phyloP scores from a whole-genome alignment of 2,113 vertebrate species.

The Otocyon megalotis region DNA sequence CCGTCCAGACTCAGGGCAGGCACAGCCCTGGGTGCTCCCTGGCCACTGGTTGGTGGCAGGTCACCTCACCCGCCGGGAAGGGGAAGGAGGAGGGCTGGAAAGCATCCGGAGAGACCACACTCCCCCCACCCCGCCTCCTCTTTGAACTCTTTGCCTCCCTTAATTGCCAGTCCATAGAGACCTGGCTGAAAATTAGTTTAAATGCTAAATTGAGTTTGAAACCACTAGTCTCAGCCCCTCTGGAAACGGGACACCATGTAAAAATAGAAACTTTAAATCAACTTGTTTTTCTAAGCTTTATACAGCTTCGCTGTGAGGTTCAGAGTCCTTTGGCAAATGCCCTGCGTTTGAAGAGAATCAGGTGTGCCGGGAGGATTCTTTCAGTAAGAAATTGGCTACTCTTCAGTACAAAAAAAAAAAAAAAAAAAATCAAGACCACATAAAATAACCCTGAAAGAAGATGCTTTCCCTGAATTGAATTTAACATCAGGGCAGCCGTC shows the following conservation, averaged over 20 bases:
- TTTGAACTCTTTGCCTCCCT: slow-evolving; percentile 86
- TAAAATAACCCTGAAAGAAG: slow-evolving; percentile 82
- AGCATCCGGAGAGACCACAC: slow-evolving; percentile 58
- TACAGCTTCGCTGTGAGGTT: slow-evolving; percentile 80
- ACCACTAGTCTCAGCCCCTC: slow-evolving; percentile 84
- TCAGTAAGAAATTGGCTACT: slow-evolving; percentile 80
- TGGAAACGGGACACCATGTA: slow-evolving; percentile 88
- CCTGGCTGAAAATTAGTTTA: slow-evolving; percentile 89
- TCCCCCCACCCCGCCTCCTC: slow-evolving; percentile 68
- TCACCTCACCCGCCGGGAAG: not conserved
- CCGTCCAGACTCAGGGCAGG: slow-evolving; percentile 13
- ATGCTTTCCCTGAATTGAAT: slow-evolving; percentile 72
- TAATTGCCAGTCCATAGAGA: slow-evolving; percentile 87
- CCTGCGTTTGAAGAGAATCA: slow-evolving; percentile 85
- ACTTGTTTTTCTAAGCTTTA: slow-evolving; percentile 86
- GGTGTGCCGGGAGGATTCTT: slow-evolving; percentile 84
- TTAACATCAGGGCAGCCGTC: slow-evolving; percentile 64
- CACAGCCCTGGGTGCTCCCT: slow-evolving; percentile 43
- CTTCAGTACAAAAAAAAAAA: slow-evolving; percentile 72
- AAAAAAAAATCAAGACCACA: slow-evolving; percentile 41
- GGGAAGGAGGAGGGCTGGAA: slow-evolving; percentile 61
- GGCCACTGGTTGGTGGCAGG: not conserved
- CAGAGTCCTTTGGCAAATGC: slow-evolving; percentile 79
- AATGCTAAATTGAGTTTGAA: slow-evolving; percentile 90
- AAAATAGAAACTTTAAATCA: slow-evolving; percentile 89